Evolutionary conservation across 2,888 invertebrate genomes (phyloP).

Genomic region (Calliopum simillimum): DNA sequence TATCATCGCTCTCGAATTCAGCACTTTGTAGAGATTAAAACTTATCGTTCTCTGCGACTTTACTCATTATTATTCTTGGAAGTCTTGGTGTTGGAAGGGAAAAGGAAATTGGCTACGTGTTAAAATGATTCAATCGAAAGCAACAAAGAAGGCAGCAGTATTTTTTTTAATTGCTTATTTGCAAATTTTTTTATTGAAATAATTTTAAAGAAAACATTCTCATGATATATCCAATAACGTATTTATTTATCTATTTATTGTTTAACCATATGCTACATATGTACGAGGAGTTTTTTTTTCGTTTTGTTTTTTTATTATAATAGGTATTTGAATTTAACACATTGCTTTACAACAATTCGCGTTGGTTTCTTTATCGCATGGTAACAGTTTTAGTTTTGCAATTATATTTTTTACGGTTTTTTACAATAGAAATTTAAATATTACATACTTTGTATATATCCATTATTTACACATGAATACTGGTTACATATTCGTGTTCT

Average conservation of each 20-base stretch:
- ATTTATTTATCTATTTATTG: constrained; percentile 29
- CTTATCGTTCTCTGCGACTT: too few relatives aligned
- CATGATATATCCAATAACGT: constrained; percentile 32
- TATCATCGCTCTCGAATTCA: too few relatives aligned
- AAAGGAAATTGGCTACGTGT: constrained; percentile 1
- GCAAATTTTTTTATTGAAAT: constrained; percentile 26
- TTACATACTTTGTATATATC: not conserved
- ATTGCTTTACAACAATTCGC: too few relatives aligned
- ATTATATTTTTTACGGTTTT: not conserved
- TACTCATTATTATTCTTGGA: too few relatives aligned
- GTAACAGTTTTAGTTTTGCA: not conserved
- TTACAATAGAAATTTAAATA: not conserved
- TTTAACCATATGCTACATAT: constrained; percentile 20
- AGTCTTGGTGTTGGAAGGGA: too few relatives aligned
- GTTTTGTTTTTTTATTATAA: constrained; percentile 2
- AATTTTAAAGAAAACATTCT: constrained; percentile 29
- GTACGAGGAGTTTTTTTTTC: not conserved
- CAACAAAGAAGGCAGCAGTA: too few relatives aligned
- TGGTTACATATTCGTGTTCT: not conserved
- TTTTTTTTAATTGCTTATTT: constrained; percentile 6
- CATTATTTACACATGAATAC: constrained; percentile 1
- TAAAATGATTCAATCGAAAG: constrained; percentile 4
- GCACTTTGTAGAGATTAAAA: too few relatives aligned
- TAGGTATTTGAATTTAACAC: constrained; percentile 13
- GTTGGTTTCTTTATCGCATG: not conserved